Evolutionary conservation across 1,140 invertebrate genomes (phyloP).

Genomic region (Euborellia annulipes): DNA sequence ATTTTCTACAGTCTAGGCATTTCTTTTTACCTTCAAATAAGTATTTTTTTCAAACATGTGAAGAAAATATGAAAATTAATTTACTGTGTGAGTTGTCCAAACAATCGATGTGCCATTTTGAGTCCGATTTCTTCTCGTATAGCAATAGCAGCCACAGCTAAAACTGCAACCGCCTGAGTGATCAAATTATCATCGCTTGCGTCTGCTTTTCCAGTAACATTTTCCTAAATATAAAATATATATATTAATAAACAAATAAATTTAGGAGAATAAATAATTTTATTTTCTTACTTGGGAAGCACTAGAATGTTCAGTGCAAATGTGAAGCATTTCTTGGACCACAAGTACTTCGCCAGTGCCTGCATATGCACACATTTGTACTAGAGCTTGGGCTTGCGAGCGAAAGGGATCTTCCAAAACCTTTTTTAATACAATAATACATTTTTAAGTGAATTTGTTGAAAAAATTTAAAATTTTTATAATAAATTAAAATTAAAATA

Average conservation of each 20-base stretch:
- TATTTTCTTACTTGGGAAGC: constrained; percentile 21
- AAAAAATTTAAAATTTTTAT: too few relatives aligned
- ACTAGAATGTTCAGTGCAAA: constrained; percentile 43
- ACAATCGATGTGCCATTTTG: constrained; percentile 46
- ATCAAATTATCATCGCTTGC: constrained; percentile 29
- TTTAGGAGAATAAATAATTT: constrained; percentile 17
- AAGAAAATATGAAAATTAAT: too few relatives aligned
- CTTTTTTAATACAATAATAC: constrained; percentile 13
- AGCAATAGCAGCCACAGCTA: constrained; percentile 48
- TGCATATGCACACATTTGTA: constrained; percentile 52
- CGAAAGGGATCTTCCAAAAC: constrained; percentile 43
- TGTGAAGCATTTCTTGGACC: constrained; percentile 44
- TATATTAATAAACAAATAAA: too few relatives aligned
- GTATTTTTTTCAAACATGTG: too few relatives aligned
- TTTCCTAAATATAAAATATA: constrained; percentile 14
- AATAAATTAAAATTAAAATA: too few relatives aligned
- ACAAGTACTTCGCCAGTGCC: constrained; percentile 55
- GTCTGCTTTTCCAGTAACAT: constrained; percentile 16
- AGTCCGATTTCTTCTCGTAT: constrained; percentile 55
- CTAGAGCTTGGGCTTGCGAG: constrained; percentile 37
- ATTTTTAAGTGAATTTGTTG: too few relatives aligned
- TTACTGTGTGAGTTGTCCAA: constrained; percentile 35
- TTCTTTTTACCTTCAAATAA: too few relatives aligned
- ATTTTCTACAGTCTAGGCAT: too few relatives aligned
- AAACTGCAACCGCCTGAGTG: constrained; percentile 43